phyloP scores from a whole-genome alignment of 2,797 vertebrate genomes.

The Chiloscyllium punctatum region DNA sequence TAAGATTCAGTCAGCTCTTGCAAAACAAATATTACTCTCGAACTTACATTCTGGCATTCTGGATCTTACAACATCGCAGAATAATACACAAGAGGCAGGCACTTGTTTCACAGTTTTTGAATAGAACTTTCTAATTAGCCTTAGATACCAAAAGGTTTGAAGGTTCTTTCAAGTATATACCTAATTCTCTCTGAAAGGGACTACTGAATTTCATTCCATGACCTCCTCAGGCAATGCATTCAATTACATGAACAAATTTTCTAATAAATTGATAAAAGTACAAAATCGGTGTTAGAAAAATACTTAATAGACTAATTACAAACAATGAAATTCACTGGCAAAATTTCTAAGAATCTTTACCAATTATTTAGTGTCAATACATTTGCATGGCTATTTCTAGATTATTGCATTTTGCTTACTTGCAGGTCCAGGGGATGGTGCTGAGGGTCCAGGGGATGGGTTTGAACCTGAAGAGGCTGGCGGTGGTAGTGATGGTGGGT shows the following conservation, averaged over 20 bases:
- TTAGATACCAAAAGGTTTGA: neutral
- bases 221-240: neutral
- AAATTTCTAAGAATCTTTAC: neutral
- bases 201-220: neutral
- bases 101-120: neutral
- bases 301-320: neutral
- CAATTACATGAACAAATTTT: neutral
- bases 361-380: neutral
- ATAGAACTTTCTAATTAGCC: neutral
- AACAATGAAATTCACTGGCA: neutral
- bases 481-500: conserved; percentile 62
- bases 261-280: neutral
- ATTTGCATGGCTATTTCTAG: neutral
- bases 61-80: neutral
- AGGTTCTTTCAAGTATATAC: neutral
- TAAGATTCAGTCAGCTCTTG: neutral
- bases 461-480: conserved; percentile 74
- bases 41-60: neutral
- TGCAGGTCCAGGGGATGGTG: conserved; percentile 91
- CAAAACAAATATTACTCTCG: neutral
- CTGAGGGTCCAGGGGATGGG: conserved; percentile 87
- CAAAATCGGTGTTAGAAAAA: neutral
- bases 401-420: conserved; percentile 57
- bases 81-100: neutral
- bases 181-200: neutral